These are phyloP conservation scores for Lasaia peninsularis DNA, from an alignment of 1,140 invertebrate species.

Conservation along the genomic window DNA sequence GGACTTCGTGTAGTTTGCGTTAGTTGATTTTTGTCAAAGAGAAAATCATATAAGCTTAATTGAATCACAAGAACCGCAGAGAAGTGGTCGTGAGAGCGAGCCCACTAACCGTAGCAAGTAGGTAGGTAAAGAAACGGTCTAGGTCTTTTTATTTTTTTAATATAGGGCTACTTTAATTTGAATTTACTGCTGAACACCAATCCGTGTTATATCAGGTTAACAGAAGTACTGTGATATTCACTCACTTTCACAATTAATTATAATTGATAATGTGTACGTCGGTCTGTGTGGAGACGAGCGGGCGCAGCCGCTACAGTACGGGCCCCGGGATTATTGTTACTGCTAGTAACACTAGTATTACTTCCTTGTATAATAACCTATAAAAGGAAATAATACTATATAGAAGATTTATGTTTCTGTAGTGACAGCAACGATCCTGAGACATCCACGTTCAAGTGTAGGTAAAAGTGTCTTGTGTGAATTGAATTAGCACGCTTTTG, in stretches of 20 bases:
- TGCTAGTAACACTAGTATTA: too few relatives aligned
- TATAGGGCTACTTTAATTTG: conserved; percentile 30
- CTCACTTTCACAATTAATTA: conserved; percentile 46
- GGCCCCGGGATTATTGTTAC: not conserved
- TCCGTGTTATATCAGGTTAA: conserved; percentile 43
- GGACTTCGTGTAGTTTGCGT: conserved; percentile 40
- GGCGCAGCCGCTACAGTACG: not conserved
- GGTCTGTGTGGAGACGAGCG: conserved; percentile 38
- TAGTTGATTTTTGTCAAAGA: conserved; percentile 37
- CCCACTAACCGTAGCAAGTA: conserved; percentile 35
- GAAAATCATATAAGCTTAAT: conserved; percentile 40
- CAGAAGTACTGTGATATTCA: conserved; percentile 64
- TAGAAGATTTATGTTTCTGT: not conserved
- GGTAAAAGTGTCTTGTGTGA: not conserved
- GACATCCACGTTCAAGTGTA: not conserved
- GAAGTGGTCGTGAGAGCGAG: conserved; percentile 15
- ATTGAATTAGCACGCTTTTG: conserved; percentile 1
- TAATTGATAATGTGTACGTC: conserved; percentile 32
- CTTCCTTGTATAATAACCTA: too few relatives aligned
- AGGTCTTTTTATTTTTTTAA: conserved; percentile 57
- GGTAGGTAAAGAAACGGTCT: conserved; percentile 48
- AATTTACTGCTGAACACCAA: conserved; percentile 33
- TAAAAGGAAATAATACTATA: not conserved
- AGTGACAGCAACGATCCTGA: not conserved
- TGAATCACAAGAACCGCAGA: conserved; percentile 17